Evolutionary conservation across 2,113 vertebrate genomes (phyloP), one percentile per base, ranked within the genome.

Genomic region (Laterallus jamaicensis): DNA sequence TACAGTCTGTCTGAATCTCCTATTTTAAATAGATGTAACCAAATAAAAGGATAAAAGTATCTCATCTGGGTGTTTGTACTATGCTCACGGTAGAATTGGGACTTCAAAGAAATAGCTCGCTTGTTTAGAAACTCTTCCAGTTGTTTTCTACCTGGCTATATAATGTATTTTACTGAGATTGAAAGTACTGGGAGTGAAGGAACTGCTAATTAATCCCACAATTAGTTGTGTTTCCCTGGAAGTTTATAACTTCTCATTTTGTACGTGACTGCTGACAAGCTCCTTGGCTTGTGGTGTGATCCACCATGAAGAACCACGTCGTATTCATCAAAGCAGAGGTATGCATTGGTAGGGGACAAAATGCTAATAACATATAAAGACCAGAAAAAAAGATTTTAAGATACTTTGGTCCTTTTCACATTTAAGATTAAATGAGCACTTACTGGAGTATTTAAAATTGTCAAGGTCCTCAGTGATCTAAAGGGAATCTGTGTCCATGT

Each of bases 261-360:
- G 42, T 28, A 26, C 24, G 7, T 70, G 31, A 19, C 28, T 5
- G 1, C 63, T 66, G 40, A 67, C 39, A 75, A 12, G 22, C 19
- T 66, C 28, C 39, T 47, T 3, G 5, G 35, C 29, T 71, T 6
- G 4, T 40, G 24, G 20, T 54, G 25, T 28, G 32, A 59, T 78
- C 13, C 6, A 10, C 44, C 9, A 3, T 69, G n/a, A 68, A 66
- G 40, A 32, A 47, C 37, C 26, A 10, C 0, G 0, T n/a, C 12
- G 52, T 26, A 26, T 50, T 79, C 37, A 18, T 58, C 78, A 64
- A 58, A 54, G 39, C n/a, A 60, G 12, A 63, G 22, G 11, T 31
- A 21, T 37, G 22, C 22, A 55, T n/a, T 3, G 0, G 26, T 16
- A 19, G 26, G 44, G 6, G 11, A 49, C 22, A 75, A 69, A 83